Conservation (phyloP, 2,888 invertebrate genomes). For the Quadriops clusia region DNA sequence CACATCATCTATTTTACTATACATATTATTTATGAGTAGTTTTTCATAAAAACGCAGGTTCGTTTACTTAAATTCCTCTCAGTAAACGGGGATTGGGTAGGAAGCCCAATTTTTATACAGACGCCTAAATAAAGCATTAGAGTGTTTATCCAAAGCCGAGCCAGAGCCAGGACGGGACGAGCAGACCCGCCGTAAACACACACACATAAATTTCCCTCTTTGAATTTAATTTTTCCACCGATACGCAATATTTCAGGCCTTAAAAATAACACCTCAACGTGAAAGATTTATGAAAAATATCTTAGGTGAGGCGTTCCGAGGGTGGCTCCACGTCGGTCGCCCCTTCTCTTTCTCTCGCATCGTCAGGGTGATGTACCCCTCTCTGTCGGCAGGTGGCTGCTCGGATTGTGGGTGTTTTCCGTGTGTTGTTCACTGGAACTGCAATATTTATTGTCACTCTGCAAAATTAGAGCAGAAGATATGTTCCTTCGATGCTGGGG, state of each 20-base stretch:
- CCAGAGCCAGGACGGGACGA: no score
- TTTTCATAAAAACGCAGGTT: no score
- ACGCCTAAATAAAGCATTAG: no score
- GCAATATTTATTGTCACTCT: constrained; percentile 21
- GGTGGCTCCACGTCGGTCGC: constrained; percentile 7
- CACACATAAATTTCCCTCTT: constrained; percentile 16
- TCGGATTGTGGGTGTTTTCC: constrained; percentile 8
- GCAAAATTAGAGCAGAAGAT: constrained; percentile 16
- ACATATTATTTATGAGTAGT: no score
- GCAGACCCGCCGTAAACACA: no score
- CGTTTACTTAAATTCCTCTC: no score
- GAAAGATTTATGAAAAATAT: constrained; percentile 22
- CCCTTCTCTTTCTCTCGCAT: neutral
- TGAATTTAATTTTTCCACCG: constrained; percentile 22
- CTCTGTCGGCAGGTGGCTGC: neutral
- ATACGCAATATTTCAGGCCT: constrained; percentile 21
- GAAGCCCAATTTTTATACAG: no score
- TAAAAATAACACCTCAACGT: constrained; percentile 19
- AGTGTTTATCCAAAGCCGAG: no score
- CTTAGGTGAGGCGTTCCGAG: constrained; percentile 13
- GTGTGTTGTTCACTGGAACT: constrained; percentile 13
- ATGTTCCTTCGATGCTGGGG: constrained; percentile 1
- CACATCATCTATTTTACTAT: no score
- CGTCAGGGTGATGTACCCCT: constrained; percentile 2
- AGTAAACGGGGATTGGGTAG: no score